Percentiles rank a stretch among this genome's conserved stretches.
Evolutionary conservation across 2,797 vertebrate species (phyloP).

Genomic region (Anas georgica): DNA sequence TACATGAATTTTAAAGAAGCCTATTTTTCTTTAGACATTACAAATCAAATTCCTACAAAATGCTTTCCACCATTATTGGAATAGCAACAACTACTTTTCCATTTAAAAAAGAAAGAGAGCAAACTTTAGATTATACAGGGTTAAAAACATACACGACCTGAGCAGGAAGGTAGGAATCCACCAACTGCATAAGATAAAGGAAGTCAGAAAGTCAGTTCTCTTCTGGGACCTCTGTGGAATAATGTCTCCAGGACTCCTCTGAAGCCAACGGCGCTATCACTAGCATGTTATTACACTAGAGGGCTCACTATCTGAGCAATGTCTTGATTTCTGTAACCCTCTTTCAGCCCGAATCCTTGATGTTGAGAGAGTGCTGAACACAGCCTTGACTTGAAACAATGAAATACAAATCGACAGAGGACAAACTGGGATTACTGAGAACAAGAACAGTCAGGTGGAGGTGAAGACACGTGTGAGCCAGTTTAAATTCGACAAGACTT

Average conservation of each 20-base stretch:
- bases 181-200: not conserved
- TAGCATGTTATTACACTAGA: not conserved
- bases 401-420: not conserved
- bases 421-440: not conserved
- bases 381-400: not conserved
- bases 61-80: not conserved
- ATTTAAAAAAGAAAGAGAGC: not conserved
- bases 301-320: not conserved
- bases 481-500: not conserved
- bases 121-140: not conserved
- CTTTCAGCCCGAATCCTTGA: not conserved
- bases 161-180: not conserved
- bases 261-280: not conserved
- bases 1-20: not conserved
- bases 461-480: not conserved
- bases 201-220: not conserved
- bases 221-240: not conserved
- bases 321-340: not conserved
- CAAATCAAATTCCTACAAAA: not conserved
- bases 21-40: not conserved
- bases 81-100: not conserved
- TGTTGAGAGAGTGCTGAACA: not conserved
- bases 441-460: not conserved
- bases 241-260: not conserved
- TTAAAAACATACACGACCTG: not conserved